phyloP scores from a whole-genome alignment of 2,113 vertebrate genomes.

The Chloebia gouldiae region DNA sequence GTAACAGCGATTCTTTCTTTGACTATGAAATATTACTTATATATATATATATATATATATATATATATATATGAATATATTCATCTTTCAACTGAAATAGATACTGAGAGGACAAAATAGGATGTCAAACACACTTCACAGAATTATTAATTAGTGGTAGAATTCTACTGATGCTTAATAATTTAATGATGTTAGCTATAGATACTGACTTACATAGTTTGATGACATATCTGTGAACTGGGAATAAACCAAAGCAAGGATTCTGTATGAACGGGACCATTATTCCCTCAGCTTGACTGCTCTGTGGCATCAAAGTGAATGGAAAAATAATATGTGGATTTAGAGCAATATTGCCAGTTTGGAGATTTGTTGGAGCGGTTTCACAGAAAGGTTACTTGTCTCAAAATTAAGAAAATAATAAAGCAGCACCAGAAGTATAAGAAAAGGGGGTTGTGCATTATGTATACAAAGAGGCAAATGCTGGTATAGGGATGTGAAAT shows the following conservation, averaged over 20 bases:
- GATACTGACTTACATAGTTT: not conserved
- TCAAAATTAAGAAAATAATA: not conserved
- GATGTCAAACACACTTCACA: not conserved
- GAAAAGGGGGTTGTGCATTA: not conserved
- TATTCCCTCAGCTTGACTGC: not conserved
- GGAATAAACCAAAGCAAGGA: conserved; percentile 8
- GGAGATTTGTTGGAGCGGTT: not conserved
- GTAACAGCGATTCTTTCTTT: not conserved
- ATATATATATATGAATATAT: not conserved
- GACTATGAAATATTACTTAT: not conserved
- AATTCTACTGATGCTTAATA: not conserved
- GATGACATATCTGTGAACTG: not conserved
- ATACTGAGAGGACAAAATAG: not conserved
- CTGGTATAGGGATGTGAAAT: not conserved
- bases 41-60: not conserved
- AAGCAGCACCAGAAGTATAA: not conserved
- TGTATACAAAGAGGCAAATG: not conserved
- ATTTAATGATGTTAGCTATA: not conserved
- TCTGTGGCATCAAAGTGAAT: not conserved
- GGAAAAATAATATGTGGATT: conserved; percentile 1
- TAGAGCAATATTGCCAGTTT: not conserved
- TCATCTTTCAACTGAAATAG: not conserved
- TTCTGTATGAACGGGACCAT: not conserved
- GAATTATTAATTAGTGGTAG: not conserved
- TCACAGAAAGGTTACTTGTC: not conserved